Percentiles rank a stretch among this genome's conserved stretches.
These are phyloP conservation scores for Sus scrofa DNA, from an alignment of 2,113 vertebrate species.

Conservation along the genomic window T2T-Sscrofa CM000826.6:138151501-138152000, in stretches of 20 bases:
- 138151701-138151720: slow-evolving; percentile 96
- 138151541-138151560: background rate
- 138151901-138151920: slow-evolving; percentile 92
- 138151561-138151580: background rate
- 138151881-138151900: slow-evolving; percentile 92
- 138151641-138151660: slow-evolving; percentile 94
- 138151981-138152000: slow-evolving; percentile 96
- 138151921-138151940: slow-evolving; percentile 96
- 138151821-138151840: slow-evolving; percentile 84
- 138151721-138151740: slow-evolving; percentile 97
- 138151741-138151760: slow-evolving; percentile 94
- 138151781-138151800: slow-evolving; percentile 79
- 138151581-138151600: background rate
- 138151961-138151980: slow-evolving; percentile 94
- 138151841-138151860: background rate
- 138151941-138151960: slow-evolving; percentile 96
- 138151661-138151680: slow-evolving; percentile 98
- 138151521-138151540: background rate
- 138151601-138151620: background rate
- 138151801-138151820: slow-evolving; percentile 89
- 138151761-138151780: slow-evolving; percentile 91
- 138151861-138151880: slow-evolving; percentile 81
- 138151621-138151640: background rate
- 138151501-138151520: background rate
- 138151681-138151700: slow-evolving; percentile 97